A percentile compares a stretch with the other conserved stretches of the same genome.
Conservation (phyloP, 2,113 vertebrate genomes). For the Tragelaphus scriptus region DNA sequence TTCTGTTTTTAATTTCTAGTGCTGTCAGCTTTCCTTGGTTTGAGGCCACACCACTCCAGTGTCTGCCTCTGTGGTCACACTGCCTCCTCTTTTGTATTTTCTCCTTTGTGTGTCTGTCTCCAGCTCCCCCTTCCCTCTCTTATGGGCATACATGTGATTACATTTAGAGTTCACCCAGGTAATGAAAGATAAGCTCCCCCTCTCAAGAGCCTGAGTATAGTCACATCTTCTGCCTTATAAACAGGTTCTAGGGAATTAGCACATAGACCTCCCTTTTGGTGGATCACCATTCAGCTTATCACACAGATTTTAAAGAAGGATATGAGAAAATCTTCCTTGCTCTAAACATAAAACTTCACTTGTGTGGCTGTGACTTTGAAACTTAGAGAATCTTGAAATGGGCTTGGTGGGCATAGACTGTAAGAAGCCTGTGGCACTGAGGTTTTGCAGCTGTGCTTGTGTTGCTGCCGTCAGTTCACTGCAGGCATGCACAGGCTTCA, state of each 20-base stretch:
- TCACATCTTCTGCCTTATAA: neutral
- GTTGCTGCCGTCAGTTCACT: neutral
- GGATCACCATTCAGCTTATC: neutral
- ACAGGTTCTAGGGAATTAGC: neutral
- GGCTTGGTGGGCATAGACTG: neutral
- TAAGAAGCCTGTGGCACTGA: neutral
- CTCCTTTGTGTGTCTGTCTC: neutral
- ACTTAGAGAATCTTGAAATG: neutral
- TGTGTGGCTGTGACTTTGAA: neutral
- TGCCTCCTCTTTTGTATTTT: neutral
- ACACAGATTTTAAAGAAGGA: neutral
- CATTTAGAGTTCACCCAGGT: neutral
- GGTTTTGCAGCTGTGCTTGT: neutral
- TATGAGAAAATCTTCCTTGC: neutral
- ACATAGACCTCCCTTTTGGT: neutral
- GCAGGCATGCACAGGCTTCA: neutral
- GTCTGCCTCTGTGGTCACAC: neutral
- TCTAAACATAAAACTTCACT: neutral
- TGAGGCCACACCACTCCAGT: neutral
- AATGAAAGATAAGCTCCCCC: neutral
- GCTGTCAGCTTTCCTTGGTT: neutral
- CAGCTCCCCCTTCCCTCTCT: neutral
- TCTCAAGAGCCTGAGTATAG: neutral
- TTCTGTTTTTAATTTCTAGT: neutral
- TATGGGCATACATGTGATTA: neutral